Percentiles rank a stretch among this genome's conserved stretches.
Conservation (phyloP, 2,113 vertebrate species). For the Catharus bicknelli region DNA sequence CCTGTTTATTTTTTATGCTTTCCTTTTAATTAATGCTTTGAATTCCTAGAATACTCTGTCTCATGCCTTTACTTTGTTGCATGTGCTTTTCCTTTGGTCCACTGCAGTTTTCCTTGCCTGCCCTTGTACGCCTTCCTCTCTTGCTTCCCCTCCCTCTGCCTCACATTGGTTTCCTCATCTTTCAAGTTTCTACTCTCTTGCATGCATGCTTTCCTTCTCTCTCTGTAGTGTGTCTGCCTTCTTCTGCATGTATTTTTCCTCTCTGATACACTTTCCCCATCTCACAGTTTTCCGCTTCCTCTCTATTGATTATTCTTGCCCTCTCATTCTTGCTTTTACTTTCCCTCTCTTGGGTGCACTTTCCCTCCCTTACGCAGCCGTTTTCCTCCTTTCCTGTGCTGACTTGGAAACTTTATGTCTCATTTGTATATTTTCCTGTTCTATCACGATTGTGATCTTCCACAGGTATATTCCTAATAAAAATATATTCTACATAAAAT, state of each 20-base stretch:
- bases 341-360: background rate
- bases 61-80: background rate
- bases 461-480: background rate
- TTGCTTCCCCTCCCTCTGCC: background rate
- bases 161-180: background rate
- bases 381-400: background rate
- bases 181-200: background rate
- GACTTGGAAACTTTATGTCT: background rate
- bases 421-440: background rate
- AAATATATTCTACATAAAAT: background rate
- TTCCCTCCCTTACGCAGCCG: background rate
- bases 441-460: background rate
- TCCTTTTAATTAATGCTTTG: background rate
- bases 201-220: background rate
- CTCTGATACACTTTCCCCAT: background rate
- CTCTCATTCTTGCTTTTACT: background rate
- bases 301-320: background rate
- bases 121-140: background rate
- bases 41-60: background rate
- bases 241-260: background rate
- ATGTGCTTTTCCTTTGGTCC: background rate
- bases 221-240: background rate
- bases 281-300: background rate
- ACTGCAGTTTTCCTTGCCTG: background rate
- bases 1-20: background rate